Evolutionary conservation across 2,888 invertebrate species (phyloP).

Genomic region (Polydrusus tereticollis): DNA sequence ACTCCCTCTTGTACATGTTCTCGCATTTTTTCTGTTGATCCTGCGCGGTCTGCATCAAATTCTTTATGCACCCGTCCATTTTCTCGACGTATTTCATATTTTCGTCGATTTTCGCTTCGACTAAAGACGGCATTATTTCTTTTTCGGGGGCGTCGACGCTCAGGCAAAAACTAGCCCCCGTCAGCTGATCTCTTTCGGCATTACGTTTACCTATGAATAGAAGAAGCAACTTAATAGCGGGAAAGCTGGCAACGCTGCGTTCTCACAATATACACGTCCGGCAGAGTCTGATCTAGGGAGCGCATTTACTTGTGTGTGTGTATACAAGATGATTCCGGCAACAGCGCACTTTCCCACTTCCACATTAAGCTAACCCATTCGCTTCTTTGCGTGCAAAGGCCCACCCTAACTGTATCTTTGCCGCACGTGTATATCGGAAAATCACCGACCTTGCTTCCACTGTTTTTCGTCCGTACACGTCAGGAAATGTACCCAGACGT

Average conservation of each 20-base stretch:
- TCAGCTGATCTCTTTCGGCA: constrained; percentile 93
- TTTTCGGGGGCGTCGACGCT: constrained; percentile 88
- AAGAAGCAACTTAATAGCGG: too few relatives aligned
- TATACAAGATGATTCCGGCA: too few relatives aligned
- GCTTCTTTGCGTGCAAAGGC: too few relatives aligned
- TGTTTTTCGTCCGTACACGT: constrained; percentile 97
- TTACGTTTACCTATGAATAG: constrained; percentile 71
- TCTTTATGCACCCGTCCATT: constrained; percentile 90
- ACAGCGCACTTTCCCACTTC: too few relatives aligned
- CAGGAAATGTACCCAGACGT: constrained; percentile 97
- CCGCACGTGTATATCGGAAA: too few relatives aligned
- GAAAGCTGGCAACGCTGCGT: too few relatives aligned
- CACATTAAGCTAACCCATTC: too few relatives aligned
- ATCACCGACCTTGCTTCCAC: constrained; percentile 94
- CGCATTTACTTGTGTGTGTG: too few relatives aligned
- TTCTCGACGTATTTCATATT: constrained; percentile 85
- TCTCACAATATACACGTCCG: too few relatives aligned
- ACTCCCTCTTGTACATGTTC: constrained; percentile 89
- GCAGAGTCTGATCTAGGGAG: too few relatives aligned
- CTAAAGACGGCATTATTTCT: constrained; percentile 78
- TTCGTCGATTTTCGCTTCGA: constrained; percentile 87
- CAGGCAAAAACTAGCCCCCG: constrained; percentile 92
- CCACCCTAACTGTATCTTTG: too few relatives aligned
- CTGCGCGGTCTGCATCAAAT: constrained; percentile 81
- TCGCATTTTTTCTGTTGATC: constrained; percentile 92